These are phyloP conservation scores for Misgurnus anguillicaudatus DNA, from an alignment of 2,113 vertebrate species.

Conservation along the genomic window DNA sequence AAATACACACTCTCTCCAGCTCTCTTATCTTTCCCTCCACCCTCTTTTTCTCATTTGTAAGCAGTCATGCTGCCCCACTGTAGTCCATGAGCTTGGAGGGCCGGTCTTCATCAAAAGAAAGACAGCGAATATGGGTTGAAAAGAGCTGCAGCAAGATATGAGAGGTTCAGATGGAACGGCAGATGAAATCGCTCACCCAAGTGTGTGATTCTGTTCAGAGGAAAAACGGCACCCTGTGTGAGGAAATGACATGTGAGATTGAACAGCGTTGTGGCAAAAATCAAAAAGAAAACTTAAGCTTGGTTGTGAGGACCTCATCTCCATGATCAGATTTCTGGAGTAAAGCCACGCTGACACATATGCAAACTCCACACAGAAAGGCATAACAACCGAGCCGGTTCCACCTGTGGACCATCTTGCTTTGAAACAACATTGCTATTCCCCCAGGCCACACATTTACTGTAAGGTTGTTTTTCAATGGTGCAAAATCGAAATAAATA, in stretches of 20 bases:
- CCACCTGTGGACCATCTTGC: too few relatives aligned
- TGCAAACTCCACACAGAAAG: too few relatives aligned
- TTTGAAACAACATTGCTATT: too few relatives aligned
- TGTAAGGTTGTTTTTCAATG: too few relatives aligned
- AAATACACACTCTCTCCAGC: constrained; percentile 9
- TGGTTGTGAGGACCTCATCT: constrained; percentile 41
- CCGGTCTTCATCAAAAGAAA: constrained; percentile 43
- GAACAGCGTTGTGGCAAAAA: constrained; percentile 45
- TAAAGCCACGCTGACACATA: too few relatives aligned
- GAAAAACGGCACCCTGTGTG: constrained; percentile 43
- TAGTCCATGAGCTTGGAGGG: constrained; percentile 7
- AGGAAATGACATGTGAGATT: constrained; percentile 50
- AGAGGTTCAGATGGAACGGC: constrained; percentile 47
- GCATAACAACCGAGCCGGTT: too few relatives aligned
- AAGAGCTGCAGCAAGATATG: constrained; percentile 40
- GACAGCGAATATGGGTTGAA: constrained; percentile 28
- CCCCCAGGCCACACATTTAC: too few relatives aligned
- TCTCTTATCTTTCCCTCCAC: not conserved
- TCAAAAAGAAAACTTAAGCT: constrained; percentile 30
- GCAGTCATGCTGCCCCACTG: constrained; percentile 7
- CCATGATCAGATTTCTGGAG: constrained; percentile 19
- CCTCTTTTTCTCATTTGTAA: not conserved
- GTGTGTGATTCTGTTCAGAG: constrained; percentile 39
- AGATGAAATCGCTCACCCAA: constrained; percentile 51
- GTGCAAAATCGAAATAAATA: too few relatives aligned